Evolutionary conservation across 2,113 vertebrate species (phyloP).

Genomic region (Larimichthys crocea): DNA sequence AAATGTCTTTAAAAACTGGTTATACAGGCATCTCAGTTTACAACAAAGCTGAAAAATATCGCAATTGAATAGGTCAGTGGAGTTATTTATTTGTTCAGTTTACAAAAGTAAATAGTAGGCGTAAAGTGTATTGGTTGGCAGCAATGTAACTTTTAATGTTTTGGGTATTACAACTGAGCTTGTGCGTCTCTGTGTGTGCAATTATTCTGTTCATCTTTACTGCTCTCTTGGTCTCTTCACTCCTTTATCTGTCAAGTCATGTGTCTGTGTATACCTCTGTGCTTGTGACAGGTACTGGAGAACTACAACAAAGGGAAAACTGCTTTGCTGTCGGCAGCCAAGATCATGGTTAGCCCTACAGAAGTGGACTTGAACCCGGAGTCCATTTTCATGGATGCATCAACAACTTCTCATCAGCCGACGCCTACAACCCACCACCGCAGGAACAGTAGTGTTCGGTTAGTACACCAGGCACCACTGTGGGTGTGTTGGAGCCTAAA

Average conservation of each 20-base stretch:
- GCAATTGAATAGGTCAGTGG: not conserved
- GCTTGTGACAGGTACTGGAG: constrained; percentile 90
- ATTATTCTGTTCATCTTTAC: constrained; percentile 2
- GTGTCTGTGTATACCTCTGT: constrained; percentile 63
- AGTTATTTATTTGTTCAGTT: not conserved
- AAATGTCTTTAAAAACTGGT: not conserved
- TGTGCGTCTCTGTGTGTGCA: not conserved
- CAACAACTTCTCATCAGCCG: constrained; percentile 78
- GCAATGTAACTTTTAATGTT: not conserved
- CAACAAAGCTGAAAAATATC: not conserved
- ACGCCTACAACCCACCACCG: constrained; percentile 84
- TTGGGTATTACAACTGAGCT: not conserved
- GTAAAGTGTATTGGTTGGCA: not conserved
- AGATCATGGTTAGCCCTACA: constrained; percentile 99
- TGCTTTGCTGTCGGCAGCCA: constrained; percentile 95
- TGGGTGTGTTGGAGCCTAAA: constrained; percentile 48
- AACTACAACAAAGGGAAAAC: constrained; percentile 99
- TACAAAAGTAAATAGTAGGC: not conserved
- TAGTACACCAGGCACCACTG: constrained; percentile 68
- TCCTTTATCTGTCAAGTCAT: constrained; percentile 30
- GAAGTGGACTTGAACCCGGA: constrained; percentile 98
- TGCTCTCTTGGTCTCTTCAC: not conserved
- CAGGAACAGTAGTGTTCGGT: constrained; percentile 94
- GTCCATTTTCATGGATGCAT: constrained; percentile 90
- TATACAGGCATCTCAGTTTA: not conserved